These are phyloP conservation scores for Pseudochirops cupreus DNA, from an alignment of 2,797 vertebrate genomes.

Conservation along the genomic window DNA sequence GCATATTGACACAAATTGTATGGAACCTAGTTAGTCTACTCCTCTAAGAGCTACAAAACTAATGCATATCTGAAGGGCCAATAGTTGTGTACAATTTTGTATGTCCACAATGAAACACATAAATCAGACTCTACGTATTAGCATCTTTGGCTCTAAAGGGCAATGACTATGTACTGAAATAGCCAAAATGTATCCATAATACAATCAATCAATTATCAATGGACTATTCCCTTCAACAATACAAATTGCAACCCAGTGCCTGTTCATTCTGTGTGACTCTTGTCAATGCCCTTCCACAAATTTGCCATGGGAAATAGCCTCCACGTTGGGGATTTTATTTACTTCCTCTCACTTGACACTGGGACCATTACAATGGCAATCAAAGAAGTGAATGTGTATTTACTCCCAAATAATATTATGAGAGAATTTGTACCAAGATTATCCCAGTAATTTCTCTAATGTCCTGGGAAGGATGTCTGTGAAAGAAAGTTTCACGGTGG, in stretches of 20 bases:
- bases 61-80: not conserved
- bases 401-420: constrained; percentile 45
- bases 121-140: constrained; percentile 29
- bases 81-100: constrained; percentile 22
- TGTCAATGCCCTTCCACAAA: not conserved
- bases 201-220: not conserved
- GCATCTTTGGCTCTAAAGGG: constrained; percentile 35
- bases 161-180: not conserved
- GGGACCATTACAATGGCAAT: not conserved
- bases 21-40: not conserved
- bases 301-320: not conserved
- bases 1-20: not conserved
- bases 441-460: constrained; percentile 48
- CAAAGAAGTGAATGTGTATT: not conserved
- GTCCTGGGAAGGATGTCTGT: constrained; percentile 53
- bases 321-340: not conserved
- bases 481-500: constrained; percentile 63
- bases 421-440: constrained; percentile 19
- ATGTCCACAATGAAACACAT: constrained; percentile 45
- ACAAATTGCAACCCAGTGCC: not conserved
- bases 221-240: not conserved
- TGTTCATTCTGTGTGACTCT: not conserved
- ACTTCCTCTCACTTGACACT: not conserved
- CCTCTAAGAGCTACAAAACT: not conserved
- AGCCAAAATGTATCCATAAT: not conserved